Base-by-base conservation (phyloP, 2,113 vertebrate species). In the Prionailurus viverrinus region DNA sequence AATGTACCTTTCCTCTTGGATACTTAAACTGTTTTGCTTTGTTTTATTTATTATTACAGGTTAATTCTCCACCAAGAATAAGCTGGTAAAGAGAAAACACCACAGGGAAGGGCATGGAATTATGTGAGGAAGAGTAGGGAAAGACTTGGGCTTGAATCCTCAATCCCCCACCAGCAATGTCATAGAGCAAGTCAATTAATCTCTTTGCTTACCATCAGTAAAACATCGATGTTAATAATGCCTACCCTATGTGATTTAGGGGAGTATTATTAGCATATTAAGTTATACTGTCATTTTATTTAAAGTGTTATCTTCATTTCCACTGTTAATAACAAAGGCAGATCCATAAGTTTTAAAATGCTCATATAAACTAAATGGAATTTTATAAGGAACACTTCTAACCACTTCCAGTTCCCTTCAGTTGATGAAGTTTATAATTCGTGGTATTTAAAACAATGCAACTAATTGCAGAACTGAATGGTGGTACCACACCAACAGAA, bases 11-110 rank as follows among this genome's bases (percentile, higher is more conserved):
- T 94, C 33, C 25, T 86, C 45, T 78, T 91, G 21, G 1, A 91
- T 74, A 48, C 23, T 58, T 68, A 88, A 85, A 79, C 45, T 58
- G 36, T 23, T 94, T 87, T 89, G 8, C 39, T 86, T 97, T 95
- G 81, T 27, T 82, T 86, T 55, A 11, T 79, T 45, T 81, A 53
- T 51, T 66, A 15, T 66, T 86, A 63, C 63, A 78, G 45, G 39
- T 85, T 96, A 79, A 95, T 61, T 94, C 66, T 86, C 73, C 65
- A 95, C 33, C 48, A 93, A 82, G n/a, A 93, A 73, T 53, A 83
- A 79, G 84, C 41, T 95, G 7, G 10, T 74, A 66, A 83, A 84
- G 55, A 90, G 73, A 87, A 91, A 95, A 73, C 5, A 68, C 11
- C n/a, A 69, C 3, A 7, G 12, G 82, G 21, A n/a, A 86, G n/a